Evolutionary conservation across 2,888 invertebrate genomes (phyloP), one percentile per base, ranked within the genome.

Genomic region (Drosophila mimetica): DNA sequence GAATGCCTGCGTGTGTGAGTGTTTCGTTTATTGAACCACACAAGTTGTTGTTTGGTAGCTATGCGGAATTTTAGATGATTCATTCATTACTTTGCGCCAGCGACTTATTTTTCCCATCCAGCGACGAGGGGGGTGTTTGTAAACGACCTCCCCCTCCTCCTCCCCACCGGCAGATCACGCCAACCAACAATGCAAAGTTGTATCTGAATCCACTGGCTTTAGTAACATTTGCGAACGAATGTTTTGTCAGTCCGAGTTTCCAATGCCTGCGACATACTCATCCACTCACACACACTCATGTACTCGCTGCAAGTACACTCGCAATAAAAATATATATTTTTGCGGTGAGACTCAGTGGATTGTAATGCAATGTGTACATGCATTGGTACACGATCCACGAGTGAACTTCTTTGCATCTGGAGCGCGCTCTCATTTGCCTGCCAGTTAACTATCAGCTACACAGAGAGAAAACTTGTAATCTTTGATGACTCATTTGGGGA

Each of bases 21-120:
- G 74, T 76, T 74, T 85, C 85, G 85, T 85, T 81, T 81, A 85
- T 81, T 82, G 76, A 81, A 78, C 85, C 88, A 72, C 73, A 70
- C 42, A 32, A 41, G 41, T 71, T 51, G 37, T 71, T 71, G 48
- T 59, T 54, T 39, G 55, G 60, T 58, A 66, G 65, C 72, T 77
- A 86, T 81, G 81, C 72, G 81, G 83, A 88, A 80, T 86, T 76
- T 78, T 70, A 51, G 65, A 77, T 81, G 88, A 84, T 74, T 86
- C 83, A 84, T 52, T 66, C 60, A 58, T 67, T 60, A 53, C 53
- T 75, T 75, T 61, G 46, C 18, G 67, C 53, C 76, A 59, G 79
- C 69, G 79, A 66, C 30, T 76, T 81, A 28, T 44, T 86, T 86
- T 86, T 81, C 65, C 71, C 66, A 73, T 64, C 73, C 34, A 14